These are phyloP conservation scores for Mimumesa dahlbomi DNA, from an alignment of 2,888 invertebrate genomes.

Conservation along the genomic window DNA sequence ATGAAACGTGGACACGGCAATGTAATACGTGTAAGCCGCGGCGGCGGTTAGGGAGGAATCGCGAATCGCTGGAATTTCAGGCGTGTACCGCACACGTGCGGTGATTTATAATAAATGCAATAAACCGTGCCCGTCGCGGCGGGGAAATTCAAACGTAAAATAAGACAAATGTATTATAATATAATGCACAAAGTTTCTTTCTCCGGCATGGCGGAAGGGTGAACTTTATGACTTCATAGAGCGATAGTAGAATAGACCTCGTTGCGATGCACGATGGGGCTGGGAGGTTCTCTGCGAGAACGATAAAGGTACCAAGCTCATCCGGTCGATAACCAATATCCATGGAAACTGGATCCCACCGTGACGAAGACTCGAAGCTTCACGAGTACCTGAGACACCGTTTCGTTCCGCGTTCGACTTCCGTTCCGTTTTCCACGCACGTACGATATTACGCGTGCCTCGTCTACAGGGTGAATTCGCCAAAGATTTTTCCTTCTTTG, in stretches of 20 bases:
- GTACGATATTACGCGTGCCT: conserved; percentile 47
- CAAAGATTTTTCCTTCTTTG: conserved; percentile 14
- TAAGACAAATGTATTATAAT: conserved; percentile 30
- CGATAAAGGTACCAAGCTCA: conserved; percentile 42
- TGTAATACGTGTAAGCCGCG: too few relatives aligned
- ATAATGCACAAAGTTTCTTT: conserved; percentile 32
- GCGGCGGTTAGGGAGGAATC: too few relatives aligned
- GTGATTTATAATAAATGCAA: conserved; percentile 26
- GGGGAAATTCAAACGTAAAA: conserved; percentile 4
- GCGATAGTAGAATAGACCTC: conserved; percentile 2
- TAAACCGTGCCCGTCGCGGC: conserved; percentile 4
- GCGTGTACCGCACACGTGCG: conserved; percentile 2
- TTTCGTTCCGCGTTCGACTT: not conserved
- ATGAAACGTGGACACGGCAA: too few relatives aligned
- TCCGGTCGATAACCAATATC: conserved; percentile 64
- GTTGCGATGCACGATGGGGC: conserved; percentile 21
- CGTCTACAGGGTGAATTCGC: conserved; percentile 20
- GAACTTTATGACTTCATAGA: conserved; percentile 28
- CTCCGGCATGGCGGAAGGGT: not conserved
- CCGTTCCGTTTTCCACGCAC: conserved; percentile 34
- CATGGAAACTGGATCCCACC: conserved; percentile 59
- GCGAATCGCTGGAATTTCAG: not conserved
- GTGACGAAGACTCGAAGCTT: conserved; percentile 33
- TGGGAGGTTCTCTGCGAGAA: conserved; percentile 17
- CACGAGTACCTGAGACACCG: conserved; percentile 6